A percentile compares a stretch with the other conserved stretches of the same genome.
Evolutionary conservation across 2,797 vertebrate genomes (phyloP).

Genomic region (Iguana delicatissima): DNA sequence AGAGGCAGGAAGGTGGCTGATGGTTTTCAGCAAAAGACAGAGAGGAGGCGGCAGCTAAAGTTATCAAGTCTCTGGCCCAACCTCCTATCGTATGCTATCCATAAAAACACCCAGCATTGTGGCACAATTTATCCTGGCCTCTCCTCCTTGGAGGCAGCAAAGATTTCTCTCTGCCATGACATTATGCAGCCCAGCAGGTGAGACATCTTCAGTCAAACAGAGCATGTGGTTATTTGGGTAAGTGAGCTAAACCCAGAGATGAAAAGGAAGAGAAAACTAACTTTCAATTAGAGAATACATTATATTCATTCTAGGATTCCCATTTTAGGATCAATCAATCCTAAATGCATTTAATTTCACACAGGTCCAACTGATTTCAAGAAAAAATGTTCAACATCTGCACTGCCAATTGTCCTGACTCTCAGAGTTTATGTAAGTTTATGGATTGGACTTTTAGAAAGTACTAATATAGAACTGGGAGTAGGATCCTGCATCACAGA

Average conservation of each 20-base stretch:
- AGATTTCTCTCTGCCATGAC: too few relatives aligned
- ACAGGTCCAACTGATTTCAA: not conserved
- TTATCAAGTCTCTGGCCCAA: too few relatives aligned
- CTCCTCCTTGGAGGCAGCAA: too few relatives aligned
- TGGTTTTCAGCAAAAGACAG: too few relatives aligned
- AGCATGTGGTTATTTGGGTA: not conserved
- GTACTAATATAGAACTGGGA: not conserved
- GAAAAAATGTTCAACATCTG: not conserved
- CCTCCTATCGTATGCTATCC: too few relatives aligned
- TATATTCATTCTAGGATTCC: conserved; percentile 3
- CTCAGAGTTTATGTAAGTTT: not conserved
- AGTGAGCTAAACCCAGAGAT: conserved; percentile 10
- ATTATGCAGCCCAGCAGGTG: too few relatives aligned
- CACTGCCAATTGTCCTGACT: not conserved
- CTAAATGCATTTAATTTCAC: conserved; percentile 24
- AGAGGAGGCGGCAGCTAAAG: too few relatives aligned
- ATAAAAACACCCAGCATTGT: too few relatives aligned
- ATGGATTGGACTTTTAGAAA: not conserved
- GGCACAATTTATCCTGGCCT: too few relatives aligned
- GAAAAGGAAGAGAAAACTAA: not conserved
- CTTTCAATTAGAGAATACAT: not conserved
- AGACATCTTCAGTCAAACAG: not conserved
- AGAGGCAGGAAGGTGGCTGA: too few relatives aligned
- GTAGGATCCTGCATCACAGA: too few relatives aligned
- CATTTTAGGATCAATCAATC: too few relatives aligned